A percentile compares a stretch with the other conserved stretches of the same genome.
Evolutionary conservation across 2,797 vertebrate genomes (phyloP).

Genomic region (Erethizon dorsatum): DNA sequence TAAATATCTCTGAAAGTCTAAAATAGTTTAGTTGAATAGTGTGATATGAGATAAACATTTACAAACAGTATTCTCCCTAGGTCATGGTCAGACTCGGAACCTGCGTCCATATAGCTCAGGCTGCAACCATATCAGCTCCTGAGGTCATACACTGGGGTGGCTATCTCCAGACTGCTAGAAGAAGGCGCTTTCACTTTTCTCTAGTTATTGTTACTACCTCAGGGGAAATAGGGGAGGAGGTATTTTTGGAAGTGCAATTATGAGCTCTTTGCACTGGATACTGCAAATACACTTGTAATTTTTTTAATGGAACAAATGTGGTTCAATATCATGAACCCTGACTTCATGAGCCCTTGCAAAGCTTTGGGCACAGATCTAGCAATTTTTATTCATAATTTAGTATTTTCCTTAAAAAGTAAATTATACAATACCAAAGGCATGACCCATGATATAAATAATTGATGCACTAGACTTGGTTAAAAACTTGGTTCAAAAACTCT

Average conservation of each 20-base stretch:
- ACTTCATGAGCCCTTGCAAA: neutral
- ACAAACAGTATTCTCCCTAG: too few relatives aligned
- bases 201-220: neutral
- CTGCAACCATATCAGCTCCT: rapidly evolving
- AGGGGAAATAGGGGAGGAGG: rapidly evolving
- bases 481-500: neutral
- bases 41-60: neutral
- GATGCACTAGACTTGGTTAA: neutral
- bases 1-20: neutral
- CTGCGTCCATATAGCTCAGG: too few relatives aligned
- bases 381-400: neutral
- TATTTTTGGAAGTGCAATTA: neutral
- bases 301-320: neutral
- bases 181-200: neutral
- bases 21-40: neutral
- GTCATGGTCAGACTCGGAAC: neutral
- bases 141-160: rapidly evolving
- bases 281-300: neutral
- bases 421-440: neutral
- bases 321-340: neutral
- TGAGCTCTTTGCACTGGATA: neutral
- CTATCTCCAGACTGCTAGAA: neutral
- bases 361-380: neutral
- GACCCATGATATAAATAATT: neutral
- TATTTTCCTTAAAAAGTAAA: neutral